These are phyloP conservation scores for Drosophila mayri DNA, from an alignment of 1,140 invertebrate species.

Conservation along the genomic window DNA sequence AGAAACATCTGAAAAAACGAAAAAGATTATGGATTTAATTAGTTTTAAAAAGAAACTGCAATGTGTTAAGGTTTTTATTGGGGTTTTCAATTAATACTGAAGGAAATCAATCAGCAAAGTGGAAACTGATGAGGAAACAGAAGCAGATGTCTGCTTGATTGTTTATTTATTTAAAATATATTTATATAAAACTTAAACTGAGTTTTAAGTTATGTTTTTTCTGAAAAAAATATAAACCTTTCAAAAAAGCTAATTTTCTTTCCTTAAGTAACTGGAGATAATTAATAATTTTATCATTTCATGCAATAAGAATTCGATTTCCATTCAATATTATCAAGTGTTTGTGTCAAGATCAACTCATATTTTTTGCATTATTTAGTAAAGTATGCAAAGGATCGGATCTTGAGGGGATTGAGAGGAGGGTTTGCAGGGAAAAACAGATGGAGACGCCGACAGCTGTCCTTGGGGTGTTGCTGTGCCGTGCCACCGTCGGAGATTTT, in stretches of 20 bases:
- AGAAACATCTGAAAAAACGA: not conserved
- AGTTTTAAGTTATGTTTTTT: no score
- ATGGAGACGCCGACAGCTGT: slow-evolving; percentile 64
- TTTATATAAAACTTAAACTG: not conserved
- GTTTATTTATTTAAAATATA: not conserved
- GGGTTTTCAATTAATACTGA: not conserved
- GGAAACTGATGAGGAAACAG: not conserved
- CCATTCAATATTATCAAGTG: not conserved
- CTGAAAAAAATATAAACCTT: not conserved
- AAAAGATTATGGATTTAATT: not conserved
- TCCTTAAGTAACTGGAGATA: not conserved
- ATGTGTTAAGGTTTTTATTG: not conserved
- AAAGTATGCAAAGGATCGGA: not conserved
- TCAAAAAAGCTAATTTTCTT: not conserved
- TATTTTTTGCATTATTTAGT: not conserved
- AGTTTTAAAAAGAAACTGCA: not conserved
- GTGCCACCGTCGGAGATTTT: slow-evolving; percentile 61
- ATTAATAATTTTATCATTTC: not conserved
- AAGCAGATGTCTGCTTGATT: not conserved
- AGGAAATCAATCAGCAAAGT: not conserved
- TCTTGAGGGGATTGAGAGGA: slow-evolving; percentile 5
- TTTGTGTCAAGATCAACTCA: not conserved
- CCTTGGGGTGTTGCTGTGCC: slow-evolving; percentile 58
- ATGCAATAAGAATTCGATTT: no score
- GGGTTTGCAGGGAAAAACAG: slow-evolving; percentile 11